Base-by-base conservation (phyloP, 2,888 invertebrate species). In the Calameuta filiformis region DNA sequence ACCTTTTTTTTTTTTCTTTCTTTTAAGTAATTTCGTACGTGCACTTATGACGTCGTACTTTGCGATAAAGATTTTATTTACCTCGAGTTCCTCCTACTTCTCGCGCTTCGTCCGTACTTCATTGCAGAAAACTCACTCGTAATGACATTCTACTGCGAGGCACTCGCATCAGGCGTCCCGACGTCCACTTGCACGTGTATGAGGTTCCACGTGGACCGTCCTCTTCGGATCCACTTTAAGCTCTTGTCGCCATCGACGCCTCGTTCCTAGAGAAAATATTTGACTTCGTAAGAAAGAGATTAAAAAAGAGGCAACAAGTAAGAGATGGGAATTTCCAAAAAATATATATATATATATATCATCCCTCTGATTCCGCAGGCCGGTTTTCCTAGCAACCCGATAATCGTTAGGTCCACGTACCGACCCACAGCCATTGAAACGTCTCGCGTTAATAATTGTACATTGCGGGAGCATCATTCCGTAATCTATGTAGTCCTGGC, bases 401-500 rank as follows among this genome's bases (percentile, higher is more conserved):
- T 56, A 56, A 56, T 56, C 56, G 56, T 56, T 56, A 56, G 23
- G 15, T 9, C 56, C 56, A 15, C 56, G 56, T 6, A 56, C 23
- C 23, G 56, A 23, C 23, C 23, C 56, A 56, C 56, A 33, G 31
- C 71, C 31, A 34, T 34, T 77, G 83, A 81, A 83, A 85, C 83
- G 82, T 85, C 84, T 82, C 80, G 74, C 79, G 81, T 80, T 82
- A 81, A 86, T 86, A 86, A 77, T 85, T 82, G 85, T 80, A 80
- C 82, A 83, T 85, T 86, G 84, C 82, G 82, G 84, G 82, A 84
- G 85, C 87, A 89, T 89, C 87, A 86, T 86, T 84, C 83, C 83
- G 87, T 88, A 88, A 89, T 89, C 88, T 88, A 85, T 85, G 86
- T 86, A 84, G 86, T 84, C 80, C 84, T 77, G 83, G 82, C 75